Base-by-base conservation (phyloP, 2,888 invertebrate genomes). In the Lasioglossum marginatum region DNA sequence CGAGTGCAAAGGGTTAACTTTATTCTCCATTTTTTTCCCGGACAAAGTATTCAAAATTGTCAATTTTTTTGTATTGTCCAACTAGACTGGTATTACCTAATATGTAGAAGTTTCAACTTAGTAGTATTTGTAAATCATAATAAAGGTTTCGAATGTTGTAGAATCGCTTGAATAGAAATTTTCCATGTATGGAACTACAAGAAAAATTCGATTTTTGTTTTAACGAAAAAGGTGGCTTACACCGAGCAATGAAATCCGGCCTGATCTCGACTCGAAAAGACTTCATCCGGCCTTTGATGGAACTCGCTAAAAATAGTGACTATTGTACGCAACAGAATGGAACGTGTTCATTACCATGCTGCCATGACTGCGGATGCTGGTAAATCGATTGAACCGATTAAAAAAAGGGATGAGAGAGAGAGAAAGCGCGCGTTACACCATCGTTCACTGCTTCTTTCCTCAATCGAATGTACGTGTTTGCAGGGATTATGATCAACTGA, bases 211-310 rank as follows among this genome's bases (percentile, higher is more conserved):
- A 6, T 52, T n/a, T 57, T 52, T n/a, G n/a, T n/a, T 57, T 57
- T 10, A 57, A 57, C 52, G 23, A n/a, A 10, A 23, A 57, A 57
- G 10, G 10, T 57, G n/a, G n/a, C 10, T 4, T 57, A 57, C n/a
- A 3, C 52, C 52, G 70, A 48, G 43, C 70, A 77, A 57, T 82
- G 68, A 72, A 82, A 84, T 63, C 74, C 78, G 8, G 60, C 5
- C 78, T 52, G 74, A 83, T 84, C 77, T 77, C 60, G 40, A 10
- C 40, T 37, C 52, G 27, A 78, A 82, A 84, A 63, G 63, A 34
- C 43, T 63, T 37, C 70, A 73, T 73, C 77, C 60, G 57, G n/a
- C 83, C 70, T 82, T 84, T 83, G 74, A 78, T 52, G 66, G 70
- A 37, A 52, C 40, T 37, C 43, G 70, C 60, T 82, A 71, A 84